Conservation (phyloP, 2,113 vertebrate genomes). For the Deroptyus accipitrinus region DNA sequence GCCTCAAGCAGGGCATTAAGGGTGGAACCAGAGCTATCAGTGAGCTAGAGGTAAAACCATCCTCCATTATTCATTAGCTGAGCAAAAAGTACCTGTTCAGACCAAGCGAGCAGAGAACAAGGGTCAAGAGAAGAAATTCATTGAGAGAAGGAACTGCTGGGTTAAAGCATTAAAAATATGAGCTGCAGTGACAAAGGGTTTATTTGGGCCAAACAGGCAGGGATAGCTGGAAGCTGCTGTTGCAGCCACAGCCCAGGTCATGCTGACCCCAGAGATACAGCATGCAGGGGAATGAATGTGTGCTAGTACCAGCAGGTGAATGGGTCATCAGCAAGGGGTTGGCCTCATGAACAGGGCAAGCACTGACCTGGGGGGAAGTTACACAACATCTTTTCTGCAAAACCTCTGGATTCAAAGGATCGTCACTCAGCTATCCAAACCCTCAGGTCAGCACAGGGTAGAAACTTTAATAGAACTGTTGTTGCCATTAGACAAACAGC, state of each 20-base stretch:
- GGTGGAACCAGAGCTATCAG: background rate
- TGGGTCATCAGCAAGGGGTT: background rate
- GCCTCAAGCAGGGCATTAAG: background rate
- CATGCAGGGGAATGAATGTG: fast-evolving
- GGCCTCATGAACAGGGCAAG: background rate
- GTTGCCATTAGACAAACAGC: background rate
- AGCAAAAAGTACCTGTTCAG: background rate
- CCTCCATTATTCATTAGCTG: background rate
- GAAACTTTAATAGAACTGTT: background rate
- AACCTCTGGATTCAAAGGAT: background rate
- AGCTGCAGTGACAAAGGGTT: background rate
- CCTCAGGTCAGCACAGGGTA: background rate
- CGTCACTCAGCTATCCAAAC: background rate
- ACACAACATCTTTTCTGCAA: background rate
- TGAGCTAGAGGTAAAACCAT: background rate
- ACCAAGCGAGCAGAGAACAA: background rate
- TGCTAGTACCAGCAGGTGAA: background rate
- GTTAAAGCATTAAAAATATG: background rate
- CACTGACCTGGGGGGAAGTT: background rate
- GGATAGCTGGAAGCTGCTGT: background rate
- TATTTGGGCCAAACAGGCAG: background rate
- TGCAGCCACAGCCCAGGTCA: background rate
- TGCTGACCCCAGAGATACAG: background rate
- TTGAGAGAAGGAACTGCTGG: background rate
- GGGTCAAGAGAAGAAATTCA: background rate